Evolutionary conservation across 2,888 invertebrate species (phyloP).

Genomic region (Apomyelois bistriatella): DNA sequence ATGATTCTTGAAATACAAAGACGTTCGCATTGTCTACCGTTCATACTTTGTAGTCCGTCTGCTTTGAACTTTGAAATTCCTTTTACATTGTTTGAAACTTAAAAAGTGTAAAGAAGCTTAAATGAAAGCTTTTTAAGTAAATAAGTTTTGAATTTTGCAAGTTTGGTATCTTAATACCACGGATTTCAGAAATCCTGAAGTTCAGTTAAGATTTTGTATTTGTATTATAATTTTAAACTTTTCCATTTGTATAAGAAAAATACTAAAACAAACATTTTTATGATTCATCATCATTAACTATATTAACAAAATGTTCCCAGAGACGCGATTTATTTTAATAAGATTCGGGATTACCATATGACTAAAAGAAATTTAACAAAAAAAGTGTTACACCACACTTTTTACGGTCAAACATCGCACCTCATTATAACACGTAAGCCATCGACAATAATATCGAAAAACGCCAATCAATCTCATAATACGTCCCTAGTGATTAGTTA

Average conservation of each 20-base stretch:
- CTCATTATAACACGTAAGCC: conserved; percentile 53
- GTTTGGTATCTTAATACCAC: neutral
- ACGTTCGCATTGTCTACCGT: conserved; percentile 3
- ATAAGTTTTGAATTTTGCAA: conserved; percentile 7
- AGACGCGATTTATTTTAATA: neutral
- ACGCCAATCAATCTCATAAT: conserved; percentile 67
- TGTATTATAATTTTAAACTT: no score
- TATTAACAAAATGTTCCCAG: neutral
- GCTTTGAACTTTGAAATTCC: conserved; percentile 8
- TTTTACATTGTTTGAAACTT: conserved; percentile 9
- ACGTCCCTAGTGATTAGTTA: conserved; percentile 64
- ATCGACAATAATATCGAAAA: conserved; percentile 48
- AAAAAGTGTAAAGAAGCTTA: conserved; percentile 11
- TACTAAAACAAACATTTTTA: no score
- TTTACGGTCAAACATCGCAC: conserved; percentile 39
- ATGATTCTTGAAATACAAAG: conserved; percentile 9
- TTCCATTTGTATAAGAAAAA: no score
- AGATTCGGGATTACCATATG: neutral
- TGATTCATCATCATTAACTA: neutral
- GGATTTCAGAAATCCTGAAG: conserved; percentile 2
- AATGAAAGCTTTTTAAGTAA: conserved; percentile 7
- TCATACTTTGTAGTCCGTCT: conserved; percentile 10
- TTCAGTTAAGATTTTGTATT: neutral
- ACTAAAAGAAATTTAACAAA: conserved; percentile 8
- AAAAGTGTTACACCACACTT: conserved; percentile 43